Evolutionary conservation across 53 echinoderm and acorn worm genomes (phyloP).

Genomic region (Crossaster papposus): DNA sequence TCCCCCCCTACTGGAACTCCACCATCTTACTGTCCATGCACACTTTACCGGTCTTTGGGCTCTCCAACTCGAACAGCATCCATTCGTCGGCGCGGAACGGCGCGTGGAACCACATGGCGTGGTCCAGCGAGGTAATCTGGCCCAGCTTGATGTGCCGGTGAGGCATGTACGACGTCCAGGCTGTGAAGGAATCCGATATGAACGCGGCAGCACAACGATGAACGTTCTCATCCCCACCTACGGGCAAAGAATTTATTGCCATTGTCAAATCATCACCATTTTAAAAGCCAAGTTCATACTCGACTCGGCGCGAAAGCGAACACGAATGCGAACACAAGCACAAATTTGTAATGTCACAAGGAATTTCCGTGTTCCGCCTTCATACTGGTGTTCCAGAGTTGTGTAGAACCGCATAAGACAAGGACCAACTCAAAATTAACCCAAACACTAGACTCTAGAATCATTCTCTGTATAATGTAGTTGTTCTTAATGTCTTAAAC

Average conservation of each 20-base stretch:
- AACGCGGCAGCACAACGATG: constrained; percentile 78
- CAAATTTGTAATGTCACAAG: too few relatives aligned
- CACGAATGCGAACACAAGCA: too few relatives aligned
- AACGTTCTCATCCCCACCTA: constrained; percentile 73
- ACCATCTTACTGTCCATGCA: neutral
- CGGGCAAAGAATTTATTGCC: neutral
- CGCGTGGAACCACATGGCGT: constrained; percentile 91
- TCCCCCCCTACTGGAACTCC: too few relatives aligned
- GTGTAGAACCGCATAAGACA: too few relatives aligned
- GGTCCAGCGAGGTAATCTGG: constrained; percentile 78
- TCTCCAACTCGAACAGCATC: constrained; percentile 90
- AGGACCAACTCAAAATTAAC: too few relatives aligned
- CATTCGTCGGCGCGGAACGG: constrained; percentile 93
- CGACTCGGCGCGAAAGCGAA: too few relatives aligned
- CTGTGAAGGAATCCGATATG: constrained; percentile 80
- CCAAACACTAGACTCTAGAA: too few relatives aligned
- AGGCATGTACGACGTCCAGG: constrained; percentile 59
- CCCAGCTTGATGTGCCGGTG: constrained; percentile 60
- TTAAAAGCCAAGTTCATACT: too few relatives aligned
- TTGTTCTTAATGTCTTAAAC: too few relatives aligned
- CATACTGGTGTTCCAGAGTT: too few relatives aligned
- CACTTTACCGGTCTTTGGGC: constrained; percentile 75
- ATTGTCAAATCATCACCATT: neutral
- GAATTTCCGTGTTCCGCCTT: too few relatives aligned
- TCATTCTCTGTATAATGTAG: too few relatives aligned